These are phyloP conservation scores for Solea senegalensis DNA, from an alignment of 2,113 vertebrate genomes.

Conservation along the genomic window DNA sequence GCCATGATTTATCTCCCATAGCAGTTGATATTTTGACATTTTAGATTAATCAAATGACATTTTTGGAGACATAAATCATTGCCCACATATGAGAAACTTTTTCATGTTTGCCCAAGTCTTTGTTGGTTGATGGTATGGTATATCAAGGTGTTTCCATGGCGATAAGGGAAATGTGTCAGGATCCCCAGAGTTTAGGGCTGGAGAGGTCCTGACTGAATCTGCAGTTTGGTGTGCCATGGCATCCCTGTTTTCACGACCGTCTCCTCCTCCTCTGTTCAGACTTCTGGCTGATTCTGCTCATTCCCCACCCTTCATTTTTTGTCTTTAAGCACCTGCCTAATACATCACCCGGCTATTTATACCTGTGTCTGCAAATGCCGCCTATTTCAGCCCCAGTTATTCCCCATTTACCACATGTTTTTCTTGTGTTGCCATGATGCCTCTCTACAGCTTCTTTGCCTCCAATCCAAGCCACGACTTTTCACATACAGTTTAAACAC, in stretches of 20 bases:
- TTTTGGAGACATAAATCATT: slow-evolving; percentile 56
- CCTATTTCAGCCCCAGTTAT: slow-evolving; percentile 62
- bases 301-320: slow-evolving; percentile 25
- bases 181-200: slow-evolving; percentile 61
- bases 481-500: neutral
- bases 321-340: slow-evolving; percentile 37
- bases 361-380: slow-evolving; percentile 61
- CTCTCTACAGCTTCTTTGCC: slow-evolving; percentile 53
- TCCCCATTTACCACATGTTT: slow-evolving; percentile 38
- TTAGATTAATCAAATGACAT: slow-evolving; percentile 58
- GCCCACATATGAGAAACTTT: slow-evolving; percentile 64
- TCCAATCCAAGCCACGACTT: neutral
- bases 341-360: slow-evolving; percentile 59
- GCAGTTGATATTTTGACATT: slow-evolving; percentile 63
- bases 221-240: slow-evolving; percentile 74
- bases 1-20: slow-evolving; percentile 31
- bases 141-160: slow-evolving; percentile 76
- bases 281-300: slow-evolving; percentile 23
- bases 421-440: slow-evolving; percentile 46
- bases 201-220: slow-evolving; percentile 78
- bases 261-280: slow-evolving; percentile 32
- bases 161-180: slow-evolving; percentile 75
- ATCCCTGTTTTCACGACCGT: slow-evolving; percentile 55
- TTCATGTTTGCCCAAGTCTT: slow-evolving; percentile 60
- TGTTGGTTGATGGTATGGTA: slow-evolving; percentile 54